Conservation (phyloP, 1,140 invertebrate species). For the Homalodisca vitripennis region DNA sequence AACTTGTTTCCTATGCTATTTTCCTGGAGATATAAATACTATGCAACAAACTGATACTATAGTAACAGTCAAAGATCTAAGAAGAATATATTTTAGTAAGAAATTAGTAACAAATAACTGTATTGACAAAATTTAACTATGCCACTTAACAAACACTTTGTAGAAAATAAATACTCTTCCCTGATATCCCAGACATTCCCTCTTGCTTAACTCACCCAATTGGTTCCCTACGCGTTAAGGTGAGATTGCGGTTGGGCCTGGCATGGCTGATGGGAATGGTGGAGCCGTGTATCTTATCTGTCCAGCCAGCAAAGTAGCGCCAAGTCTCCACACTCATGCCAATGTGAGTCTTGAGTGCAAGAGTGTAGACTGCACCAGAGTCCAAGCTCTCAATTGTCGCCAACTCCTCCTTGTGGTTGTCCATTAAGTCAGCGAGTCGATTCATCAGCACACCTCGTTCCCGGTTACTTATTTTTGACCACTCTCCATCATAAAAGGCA, state of each 20-base stretch:
- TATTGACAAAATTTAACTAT: too few relatives aligned
- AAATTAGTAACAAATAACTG: too few relatives aligned
- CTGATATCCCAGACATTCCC: too few relatives aligned
- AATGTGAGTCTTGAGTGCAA: constrained; percentile 91
- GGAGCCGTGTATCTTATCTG: constrained; percentile 91
- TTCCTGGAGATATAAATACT: too few relatives aligned
- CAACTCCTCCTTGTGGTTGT: constrained; percentile 89
- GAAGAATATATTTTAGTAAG: too few relatives aligned
- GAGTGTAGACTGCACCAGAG: constrained; percentile 92
- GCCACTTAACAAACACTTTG: too few relatives aligned
- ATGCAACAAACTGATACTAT: too few relatives aligned
- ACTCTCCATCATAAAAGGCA: constrained; percentile 85
- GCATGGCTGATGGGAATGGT: constrained; percentile 89
- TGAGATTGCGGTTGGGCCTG: constrained; percentile 85
- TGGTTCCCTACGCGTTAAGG: constrained; percentile 86
- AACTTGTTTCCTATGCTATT: too few relatives aligned
- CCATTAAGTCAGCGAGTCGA: constrained; percentile 91
- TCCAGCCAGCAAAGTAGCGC: constrained; percentile 92
- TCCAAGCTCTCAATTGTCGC: constrained; percentile 91
- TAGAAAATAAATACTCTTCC: too few relatives aligned
- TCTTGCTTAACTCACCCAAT: constrained; percentile 59
- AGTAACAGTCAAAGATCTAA: too few relatives aligned
- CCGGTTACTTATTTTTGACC: constrained; percentile 83
- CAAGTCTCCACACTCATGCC: constrained; percentile 94
- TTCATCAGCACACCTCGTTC: constrained; percentile 71